Conservation (phyloP, 2,888 invertebrate species). For the Drymonia ruficornis region DNA sequence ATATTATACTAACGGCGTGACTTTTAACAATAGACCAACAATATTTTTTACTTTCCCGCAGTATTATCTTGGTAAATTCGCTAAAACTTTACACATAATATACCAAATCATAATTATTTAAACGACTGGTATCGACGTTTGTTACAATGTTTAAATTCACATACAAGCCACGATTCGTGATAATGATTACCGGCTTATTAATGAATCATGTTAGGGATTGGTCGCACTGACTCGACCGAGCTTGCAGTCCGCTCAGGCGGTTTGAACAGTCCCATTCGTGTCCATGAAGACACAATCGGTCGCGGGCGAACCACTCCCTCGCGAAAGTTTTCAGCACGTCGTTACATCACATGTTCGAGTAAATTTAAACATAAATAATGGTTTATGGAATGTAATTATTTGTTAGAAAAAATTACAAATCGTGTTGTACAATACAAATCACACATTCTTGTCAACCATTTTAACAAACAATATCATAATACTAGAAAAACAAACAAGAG, state of each 20-base stretch:
- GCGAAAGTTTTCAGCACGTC: neutral
- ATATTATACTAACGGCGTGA: constrained; percentile 55
- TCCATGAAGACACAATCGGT: neutral
- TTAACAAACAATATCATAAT: constrained; percentile 53
- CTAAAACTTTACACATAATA: constrained; percentile 59
- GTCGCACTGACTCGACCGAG: too few species aligned
- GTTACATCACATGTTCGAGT: constrained; percentile 30
- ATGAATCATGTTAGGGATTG: neutral
- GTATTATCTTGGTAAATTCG: constrained; percentile 53
- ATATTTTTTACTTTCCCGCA: constrained; percentile 50
- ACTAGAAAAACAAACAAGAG: constrained; percentile 45
- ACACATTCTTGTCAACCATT: constrained; percentile 49
- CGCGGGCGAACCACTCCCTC: too few species aligned
- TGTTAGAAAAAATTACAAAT: constrained; percentile 36
- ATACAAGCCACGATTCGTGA: constrained; percentile 13
- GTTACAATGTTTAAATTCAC: constrained; percentile 32
- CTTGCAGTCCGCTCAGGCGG: too few species aligned
- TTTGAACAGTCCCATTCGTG: too few species aligned
- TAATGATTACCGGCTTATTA: neutral
- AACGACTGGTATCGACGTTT: constrained; percentile 25
- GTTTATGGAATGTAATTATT: constrained; percentile 47
- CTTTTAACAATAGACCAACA: constrained; percentile 54
- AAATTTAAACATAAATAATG: constrained; percentile 38
- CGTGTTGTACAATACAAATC: constrained; percentile 39
- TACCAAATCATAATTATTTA: constrained; percentile 41